Evolutionary conservation across 1,140 invertebrate species (phyloP), one percentile per base, ranked within the genome.

Genomic region (Chrysomallon squamiferum): DNA sequence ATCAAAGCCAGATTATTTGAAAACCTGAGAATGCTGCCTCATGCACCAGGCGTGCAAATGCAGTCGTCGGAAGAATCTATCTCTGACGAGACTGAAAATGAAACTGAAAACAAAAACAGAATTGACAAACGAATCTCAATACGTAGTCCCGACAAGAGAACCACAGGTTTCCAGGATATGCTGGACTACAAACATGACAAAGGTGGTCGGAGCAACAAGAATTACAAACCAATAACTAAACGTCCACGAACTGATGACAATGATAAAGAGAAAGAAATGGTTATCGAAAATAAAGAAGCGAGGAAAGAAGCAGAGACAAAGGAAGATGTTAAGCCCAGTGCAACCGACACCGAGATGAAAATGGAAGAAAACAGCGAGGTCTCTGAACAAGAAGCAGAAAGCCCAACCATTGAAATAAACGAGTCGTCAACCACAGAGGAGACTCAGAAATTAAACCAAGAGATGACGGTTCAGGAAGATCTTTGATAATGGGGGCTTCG

Each of bases 161-260:
- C 99, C 77, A 92, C 94, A 3, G 93, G 94, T 65, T 95, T 98
- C 75, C 97, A 97, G 79, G 97, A 99, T 81, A 93, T 95, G 80
- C 97, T 95, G 0, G 97, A 99, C 79, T 96, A 93, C 49, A 97
- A 99, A 86, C 96, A 98, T 82, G 97, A 98, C 87, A 95, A 94
- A 6, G 92, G 92, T 74, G 91, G 90, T 60, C 90, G 90, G 0
- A 86, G 95, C 83, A 91, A 93, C 82, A 88, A 92, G 71, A 92
- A 83, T 63, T 81, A 87, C 68, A 84, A 87, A 75, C 75, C 78
- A 38, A 81, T 84, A 61, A 18, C 75, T 41, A 95, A 95, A 86
- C 87, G 93, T 9, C 92, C 92, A 49, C 89, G 93, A 3, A 86
- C 75, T 20, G 81, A 84, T 11, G 80, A 83, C 29, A 76, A 82